Conservation (phyloP, 23 tunicate genomes). For the Ciona savignyi region DNA sequence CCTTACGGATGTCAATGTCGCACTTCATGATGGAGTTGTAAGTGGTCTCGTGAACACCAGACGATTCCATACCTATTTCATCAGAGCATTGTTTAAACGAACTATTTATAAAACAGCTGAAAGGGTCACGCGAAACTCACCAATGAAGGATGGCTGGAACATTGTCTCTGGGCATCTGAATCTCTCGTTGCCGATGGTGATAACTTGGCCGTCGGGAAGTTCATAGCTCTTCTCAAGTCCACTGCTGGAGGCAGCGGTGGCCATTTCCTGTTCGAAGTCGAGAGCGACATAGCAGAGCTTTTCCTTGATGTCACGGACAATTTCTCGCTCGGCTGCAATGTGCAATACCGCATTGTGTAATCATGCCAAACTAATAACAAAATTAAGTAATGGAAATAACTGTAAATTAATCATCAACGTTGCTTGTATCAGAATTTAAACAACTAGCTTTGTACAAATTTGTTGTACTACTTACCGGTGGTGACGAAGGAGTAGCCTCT, state of each 20-base stretch:
- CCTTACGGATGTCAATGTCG: constrained; percentile 97
- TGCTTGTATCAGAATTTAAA: no score
- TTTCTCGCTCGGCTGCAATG: constrained; percentile 76
- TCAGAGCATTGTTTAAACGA: not conserved
- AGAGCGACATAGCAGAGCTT: not conserved
- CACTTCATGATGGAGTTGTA: constrained; percentile 99
- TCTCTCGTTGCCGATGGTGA: constrained; percentile 94
- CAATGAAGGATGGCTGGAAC: constrained; percentile 92
- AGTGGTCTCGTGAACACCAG: constrained; percentile 87
- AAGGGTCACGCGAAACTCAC: constrained; percentile 21
- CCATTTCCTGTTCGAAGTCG: constrained; percentile 97
- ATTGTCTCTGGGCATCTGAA: constrained; percentile 96
- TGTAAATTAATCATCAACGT: no score
- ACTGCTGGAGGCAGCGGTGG: constrained; percentile 88
- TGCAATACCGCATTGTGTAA: no score
- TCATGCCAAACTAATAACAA: no score
- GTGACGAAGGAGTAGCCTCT: constrained; percentile 80
- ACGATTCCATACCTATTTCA: constrained; percentile 62
- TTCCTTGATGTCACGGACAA: constrained; percentile 35
- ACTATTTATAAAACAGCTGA: not conserved
- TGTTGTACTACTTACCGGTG: constrained; percentile 35
- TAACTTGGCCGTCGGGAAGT: constrained; percentile 91
- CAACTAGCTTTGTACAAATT: not conserved
- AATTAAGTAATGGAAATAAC: no score
- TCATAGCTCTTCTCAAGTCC: constrained; percentile 90